Base-by-base conservation (phyloP, 92 coral and sea anemone species). In the Galaxea fascicularis region DNA sequence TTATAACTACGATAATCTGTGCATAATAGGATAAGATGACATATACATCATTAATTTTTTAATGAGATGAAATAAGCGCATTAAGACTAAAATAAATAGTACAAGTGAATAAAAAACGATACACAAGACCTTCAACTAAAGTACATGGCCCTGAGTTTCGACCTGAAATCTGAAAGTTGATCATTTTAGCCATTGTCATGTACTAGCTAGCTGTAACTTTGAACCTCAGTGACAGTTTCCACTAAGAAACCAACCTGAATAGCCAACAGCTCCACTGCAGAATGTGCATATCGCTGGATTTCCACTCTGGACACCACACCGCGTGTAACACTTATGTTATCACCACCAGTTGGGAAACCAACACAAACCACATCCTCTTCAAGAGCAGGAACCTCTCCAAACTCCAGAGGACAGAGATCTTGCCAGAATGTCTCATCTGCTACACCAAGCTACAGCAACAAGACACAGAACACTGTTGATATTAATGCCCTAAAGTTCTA, bases 361-460 rank as follows among this genome's bases (percentile, higher is more conserved):
- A 94, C 98, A 68, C 98, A 94, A 30, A 94, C 98, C 24, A 94
- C 98, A 92, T 94, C 98, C 56, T 94, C 98, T 67, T 94, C 98
- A 21, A 94, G 89, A 20, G 88, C 87, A 25, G 98, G 98, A 9
- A 94, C 86, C 47, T 89, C 82, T 16, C 98, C 98, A 89, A 94
- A 94, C 30, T 91, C 89, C 71, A 94, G 80, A 20, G 98, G 98
- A 82, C 88, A 90, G 17, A 94, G 82, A 51, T 94, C 94, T 59
- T 94, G 90, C 98, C 98, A 94, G 86, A 94, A 94, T 57, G 83
- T 89, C 70, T 94, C 98, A 87, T 94, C 95, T 79, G 88, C 89
- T 35, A 94, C 98, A n/a, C 98, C 98, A 68, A 94, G 88, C 98
- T 94, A 29, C 15, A 18, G 76, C 51, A 78, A 66, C 57, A 75